Percentiles rank a stretch among this genome's conserved stretches.
Conservation (phyloP, 2,888 invertebrate genomes). For the Ichneumon xanthorius region DNA sequence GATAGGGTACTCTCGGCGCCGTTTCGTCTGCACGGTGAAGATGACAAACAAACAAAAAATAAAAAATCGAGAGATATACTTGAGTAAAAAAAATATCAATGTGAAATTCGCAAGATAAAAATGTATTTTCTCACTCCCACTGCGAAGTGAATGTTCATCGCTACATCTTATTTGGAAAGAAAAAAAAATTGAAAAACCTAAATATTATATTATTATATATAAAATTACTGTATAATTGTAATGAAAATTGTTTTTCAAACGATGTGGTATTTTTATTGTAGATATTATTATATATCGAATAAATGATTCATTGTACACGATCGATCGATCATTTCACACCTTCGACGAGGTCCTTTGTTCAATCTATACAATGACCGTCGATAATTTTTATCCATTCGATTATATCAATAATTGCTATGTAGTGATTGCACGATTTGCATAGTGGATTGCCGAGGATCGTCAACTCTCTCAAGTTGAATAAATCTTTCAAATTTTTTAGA, state of each 20-base stretch:
- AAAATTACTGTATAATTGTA: conserved; percentile 84
- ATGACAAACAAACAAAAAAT: conserved; percentile 55
- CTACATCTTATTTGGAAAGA: conserved; percentile 83
- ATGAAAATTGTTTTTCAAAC: conserved; percentile 84
- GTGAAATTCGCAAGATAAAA: conserved; percentile 79
- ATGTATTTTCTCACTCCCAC: conserved; percentile 84
- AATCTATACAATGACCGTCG: conserved; percentile 41
- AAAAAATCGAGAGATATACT: conserved; percentile 61
- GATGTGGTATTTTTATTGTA: conserved; percentile 85
- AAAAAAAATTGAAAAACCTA: conserved; percentile 68
- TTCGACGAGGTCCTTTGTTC: background rate
- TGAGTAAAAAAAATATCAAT: conserved; percentile 80
- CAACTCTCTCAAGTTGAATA: conserved; percentile 57
- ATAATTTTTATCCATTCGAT: conserved; percentile 24
- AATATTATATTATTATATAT: conserved; percentile 68
- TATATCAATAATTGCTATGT: conserved; percentile 13
- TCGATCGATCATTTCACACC: conserved; percentile 21
- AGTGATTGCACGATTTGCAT: conserved; percentile 13
- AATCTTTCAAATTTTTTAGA: conserved; percentile 30
- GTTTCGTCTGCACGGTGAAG: conserved; percentile 59
- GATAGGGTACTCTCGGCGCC: conserved; percentile 30
- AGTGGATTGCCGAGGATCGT: conserved; percentile 64
- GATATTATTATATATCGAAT: conserved; percentile 84
- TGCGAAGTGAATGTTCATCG: conserved; percentile 83
- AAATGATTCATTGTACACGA: conserved; percentile 83